A percentile compares a stretch with the other conserved stretches of the same genome.
Evolutionary conservation across 2,888 invertebrate species (phyloP).

Genomic region (Mactromeris polynyma): DNA sequence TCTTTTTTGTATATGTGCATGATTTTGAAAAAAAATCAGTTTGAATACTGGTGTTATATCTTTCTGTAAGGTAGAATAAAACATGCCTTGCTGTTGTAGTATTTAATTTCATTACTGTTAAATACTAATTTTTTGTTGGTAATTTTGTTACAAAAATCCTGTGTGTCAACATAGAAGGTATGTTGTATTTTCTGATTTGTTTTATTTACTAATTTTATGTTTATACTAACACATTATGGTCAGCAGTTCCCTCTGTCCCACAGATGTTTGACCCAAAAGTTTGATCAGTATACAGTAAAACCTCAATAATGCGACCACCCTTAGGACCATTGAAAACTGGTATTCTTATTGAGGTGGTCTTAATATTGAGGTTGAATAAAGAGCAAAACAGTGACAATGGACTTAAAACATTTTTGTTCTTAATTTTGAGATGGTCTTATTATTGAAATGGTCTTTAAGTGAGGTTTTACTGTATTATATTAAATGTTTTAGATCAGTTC

Average conservation of each 20-base stretch:
- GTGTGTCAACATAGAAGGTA: constrained; percentile 41
- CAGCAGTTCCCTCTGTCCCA: neutral
- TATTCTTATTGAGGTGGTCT: too few relatives aligned
- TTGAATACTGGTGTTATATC: too few relatives aligned
- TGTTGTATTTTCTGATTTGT: constrained; percentile 16
- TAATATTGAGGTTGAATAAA: too few relatives aligned
- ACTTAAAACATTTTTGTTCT: neutral
- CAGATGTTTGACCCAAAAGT: neutral
- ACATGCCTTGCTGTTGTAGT: neutral
- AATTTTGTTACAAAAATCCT: constrained; percentile 36
- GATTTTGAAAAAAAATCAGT: too few relatives aligned
- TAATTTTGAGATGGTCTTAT: too few relatives aligned
- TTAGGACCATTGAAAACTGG: too few relatives aligned
- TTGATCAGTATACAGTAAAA: too few relatives aligned
- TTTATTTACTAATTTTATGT: neutral
- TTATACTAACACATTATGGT: constrained; percentile 8
- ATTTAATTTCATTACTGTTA: neutral
- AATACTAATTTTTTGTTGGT: constrained; percentile 18
- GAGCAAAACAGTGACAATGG: neutral
- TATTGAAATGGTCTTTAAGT: too few relatives aligned
- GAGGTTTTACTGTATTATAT: too few relatives aligned
- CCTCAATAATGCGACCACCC: too few relatives aligned
- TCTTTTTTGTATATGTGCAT: too few relatives aligned
- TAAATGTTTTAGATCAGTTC: neutral
- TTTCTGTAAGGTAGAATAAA: neutral